A percentile compares a stretch with the other conserved stretches of the same genome.
These are phyloP conservation scores for Ooceraea biroi DNA, from an alignment of 1,140 invertebrate genomes.

Conservation along the genomic window DNA sequence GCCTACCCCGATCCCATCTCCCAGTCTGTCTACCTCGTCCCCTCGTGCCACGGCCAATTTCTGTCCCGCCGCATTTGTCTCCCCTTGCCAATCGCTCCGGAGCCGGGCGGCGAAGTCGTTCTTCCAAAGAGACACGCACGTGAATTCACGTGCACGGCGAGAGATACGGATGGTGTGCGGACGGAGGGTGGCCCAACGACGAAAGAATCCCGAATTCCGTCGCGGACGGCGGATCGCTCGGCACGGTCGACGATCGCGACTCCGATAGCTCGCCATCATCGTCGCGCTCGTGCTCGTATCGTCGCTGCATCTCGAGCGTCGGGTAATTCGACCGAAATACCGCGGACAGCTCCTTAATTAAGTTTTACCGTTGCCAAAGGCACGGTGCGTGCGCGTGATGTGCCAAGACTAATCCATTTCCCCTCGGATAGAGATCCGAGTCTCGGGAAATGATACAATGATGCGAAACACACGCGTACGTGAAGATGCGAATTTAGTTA, in stretches of 20 bases:
- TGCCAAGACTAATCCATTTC: constrained; percentile 51
- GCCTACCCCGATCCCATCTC: neutral
- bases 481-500: neutral
- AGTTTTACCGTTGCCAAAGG: constrained; percentile 55
- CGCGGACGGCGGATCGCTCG: constrained; percentile 62
- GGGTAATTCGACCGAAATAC: constrained; percentile 60
- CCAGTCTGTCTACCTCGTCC: constrained; percentile 47
- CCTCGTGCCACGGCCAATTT: constrained; percentile 82
- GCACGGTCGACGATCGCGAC: constrained; percentile 73
- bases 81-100: constrained; percentile 80
- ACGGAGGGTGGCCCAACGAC: constrained; percentile 16
- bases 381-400: neutral
- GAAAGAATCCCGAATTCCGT: constrained; percentile 64
- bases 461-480: constrained; percentile 4
- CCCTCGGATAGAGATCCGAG: constrained; percentile 52
- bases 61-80: constrained; percentile 83
- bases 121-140: constrained; percentile 42
- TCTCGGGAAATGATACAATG: constrained; percentile 31
- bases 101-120: constrained; percentile 24
- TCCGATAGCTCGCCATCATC: constrained; percentile 50
- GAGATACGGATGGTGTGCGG: neutral
- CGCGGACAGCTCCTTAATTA: constrained; percentile 57
- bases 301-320: constrained; percentile 24
- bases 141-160: neutral
- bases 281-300: constrained; percentile 32